Percentiles rank a stretch among this genome's conserved stretches.
phyloP scores from a whole-genome alignment of 1,140 invertebrate genomes.

The Drosophila santomea region DNA sequence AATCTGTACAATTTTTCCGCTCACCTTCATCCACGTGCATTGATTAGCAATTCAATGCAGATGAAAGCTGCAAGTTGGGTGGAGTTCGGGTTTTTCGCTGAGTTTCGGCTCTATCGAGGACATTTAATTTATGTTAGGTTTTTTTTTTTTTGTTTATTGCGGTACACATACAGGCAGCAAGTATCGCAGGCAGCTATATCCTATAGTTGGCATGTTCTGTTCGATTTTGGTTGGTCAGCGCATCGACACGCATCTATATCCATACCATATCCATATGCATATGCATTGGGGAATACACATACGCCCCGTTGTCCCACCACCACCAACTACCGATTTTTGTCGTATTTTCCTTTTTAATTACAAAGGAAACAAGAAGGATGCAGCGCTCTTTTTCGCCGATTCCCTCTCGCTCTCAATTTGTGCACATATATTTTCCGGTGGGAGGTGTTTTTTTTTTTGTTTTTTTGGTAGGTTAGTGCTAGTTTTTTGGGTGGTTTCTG shows the following conservation, averaged over 20 bases:
- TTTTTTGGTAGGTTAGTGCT: constrained; percentile 2
- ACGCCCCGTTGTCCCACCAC: constrained; percentile 3
- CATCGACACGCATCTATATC: constrained; percentile 49
- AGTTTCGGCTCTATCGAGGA: constrained; percentile 18
- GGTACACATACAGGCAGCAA: constrained; percentile 22
- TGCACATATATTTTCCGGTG: neutral
- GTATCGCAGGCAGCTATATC: neutral
- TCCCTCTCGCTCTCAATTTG: neutral
- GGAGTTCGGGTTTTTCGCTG: neutral
- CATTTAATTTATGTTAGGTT: constrained; percentile 68
- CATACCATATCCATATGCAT: constrained; percentile 36
- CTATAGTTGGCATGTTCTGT: constrained; percentile 30
- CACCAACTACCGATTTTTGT: constrained; percentile 19
- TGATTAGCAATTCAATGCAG: constrained; percentile 68
- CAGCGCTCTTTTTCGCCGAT: constrained; percentile 7
- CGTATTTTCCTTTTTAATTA: constrained; percentile 71
- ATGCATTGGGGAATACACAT: constrained; percentile 19
- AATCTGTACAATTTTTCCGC: neutral
- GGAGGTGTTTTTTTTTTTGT: no score
- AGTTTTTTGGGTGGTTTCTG: constrained; percentile 37
- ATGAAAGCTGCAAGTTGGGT: neutral
- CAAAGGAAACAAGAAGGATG: constrained; percentile 45
- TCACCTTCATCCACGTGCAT: constrained; percentile 25
- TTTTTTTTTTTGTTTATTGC: constrained; percentile 69
- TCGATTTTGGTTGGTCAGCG: constrained; percentile 77